A percentile compares a stretch with the other conserved stretches of the same genome.
Evolutionary conservation across 2,888 invertebrate genomes (phyloP).

Genomic region (Thalpophila matura): DNA sequence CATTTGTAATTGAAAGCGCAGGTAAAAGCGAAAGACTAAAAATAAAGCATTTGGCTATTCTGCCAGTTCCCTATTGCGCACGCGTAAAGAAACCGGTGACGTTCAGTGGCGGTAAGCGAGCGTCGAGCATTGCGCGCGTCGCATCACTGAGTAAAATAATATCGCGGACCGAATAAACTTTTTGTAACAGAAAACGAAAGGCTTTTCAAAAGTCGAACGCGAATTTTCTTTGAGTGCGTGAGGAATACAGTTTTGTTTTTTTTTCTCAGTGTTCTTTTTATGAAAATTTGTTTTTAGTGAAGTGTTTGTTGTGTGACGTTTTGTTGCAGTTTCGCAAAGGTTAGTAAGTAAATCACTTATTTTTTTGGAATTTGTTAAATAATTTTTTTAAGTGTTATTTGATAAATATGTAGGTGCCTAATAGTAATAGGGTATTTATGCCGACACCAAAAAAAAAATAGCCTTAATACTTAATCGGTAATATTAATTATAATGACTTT

Average conservation of each 20-base stretch:
- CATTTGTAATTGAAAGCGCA: slow-evolving; percentile 63
- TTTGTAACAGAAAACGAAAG: slow-evolving; percentile 41
- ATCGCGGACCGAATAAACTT: slow-evolving; percentile 61
- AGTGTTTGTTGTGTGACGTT: slow-evolving; percentile 55
- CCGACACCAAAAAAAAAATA: too few relatives aligned
- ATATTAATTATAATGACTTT: neutral
- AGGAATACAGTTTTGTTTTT: slow-evolving; percentile 45
- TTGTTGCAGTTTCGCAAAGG: slow-evolving; percentile 46
- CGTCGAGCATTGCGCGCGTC: slow-evolving; percentile 63
- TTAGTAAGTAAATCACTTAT: slow-evolving; percentile 23
- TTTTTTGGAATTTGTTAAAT: neutral
- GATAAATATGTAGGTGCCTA: too few relatives aligned
- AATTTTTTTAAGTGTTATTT: neutral
- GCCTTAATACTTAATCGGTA: neutral
- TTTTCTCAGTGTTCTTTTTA: slow-evolving; percentile 46
- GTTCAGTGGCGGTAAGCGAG: slow-evolving; percentile 69
- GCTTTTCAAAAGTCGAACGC: slow-evolving; percentile 30
- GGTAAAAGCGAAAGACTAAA: slow-evolving; percentile 67
- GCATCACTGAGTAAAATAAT: slow-evolving; percentile 36
- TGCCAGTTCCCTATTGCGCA: slow-evolving; percentile 61
- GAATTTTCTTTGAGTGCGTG: slow-evolving; percentile 45
- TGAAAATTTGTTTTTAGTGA: slow-evolving; percentile 50
- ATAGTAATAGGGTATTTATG: too few relatives aligned
- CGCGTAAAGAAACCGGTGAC: slow-evolving; percentile 51
- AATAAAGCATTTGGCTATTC: slow-evolving; percentile 64